Evolutionary conservation across 2,888 invertebrate species (phyloP).

Genomic region (Alviniconcha strummeri): DNA sequence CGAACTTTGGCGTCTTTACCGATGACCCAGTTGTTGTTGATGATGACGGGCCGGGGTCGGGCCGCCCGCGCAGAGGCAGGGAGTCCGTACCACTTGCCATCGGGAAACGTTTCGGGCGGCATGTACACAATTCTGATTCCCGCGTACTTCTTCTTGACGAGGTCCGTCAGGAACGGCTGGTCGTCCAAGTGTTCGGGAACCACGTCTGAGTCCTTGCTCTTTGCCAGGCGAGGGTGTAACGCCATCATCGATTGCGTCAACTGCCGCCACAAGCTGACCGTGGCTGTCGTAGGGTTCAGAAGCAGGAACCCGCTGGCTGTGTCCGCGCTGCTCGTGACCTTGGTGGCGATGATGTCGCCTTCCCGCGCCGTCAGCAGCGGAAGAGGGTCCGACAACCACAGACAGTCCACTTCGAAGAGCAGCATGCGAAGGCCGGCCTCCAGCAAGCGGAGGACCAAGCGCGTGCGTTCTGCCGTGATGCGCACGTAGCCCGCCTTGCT

Average conservation of each 20-base stretch:
- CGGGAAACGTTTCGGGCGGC: slow-evolving; percentile 47
- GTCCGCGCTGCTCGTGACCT: slow-evolving; percentile 39
- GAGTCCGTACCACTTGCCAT: slow-evolving; percentile 58
- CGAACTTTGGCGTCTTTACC: slow-evolving; percentile 51
- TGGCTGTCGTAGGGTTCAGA: slow-evolving; percentile 46
- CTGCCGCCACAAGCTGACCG: slow-evolving; percentile 48
- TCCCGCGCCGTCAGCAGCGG: slow-evolving; percentile 38
- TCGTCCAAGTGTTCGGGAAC: slow-evolving; percentile 55
- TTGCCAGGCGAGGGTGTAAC: slow-evolving; percentile 42
- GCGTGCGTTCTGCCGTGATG: slow-evolving; percentile 54
- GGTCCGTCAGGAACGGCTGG: slow-evolving; percentile 49
- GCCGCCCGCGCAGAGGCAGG: slow-evolving; percentile 30
- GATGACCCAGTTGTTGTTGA: slow-evolving; percentile 59
- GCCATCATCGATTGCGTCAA: slow-evolving; percentile 46
- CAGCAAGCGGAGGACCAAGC: slow-evolving; percentile 46
- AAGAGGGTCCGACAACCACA: slow-evolving; percentile 56
- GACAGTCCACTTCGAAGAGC: slow-evolving; percentile 60
- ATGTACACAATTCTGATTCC: slow-evolving; percentile 47
- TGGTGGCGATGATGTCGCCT: slow-evolving; percentile 52
- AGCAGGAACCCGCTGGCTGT: slow-evolving; percentile 57
- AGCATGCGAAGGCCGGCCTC: slow-evolving; percentile 48
- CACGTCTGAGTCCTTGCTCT: slow-evolving; percentile 33
- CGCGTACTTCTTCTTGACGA: slow-evolving; percentile 45
- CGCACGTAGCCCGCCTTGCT: slow-evolving; percentile 57
- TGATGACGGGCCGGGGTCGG: slow-evolving; percentile 44